A percentile compares a stretch with the other conserved stretches of the same genome.
Evolutionary conservation across 1,140 invertebrate genomes (phyloP).

Genomic region (Zophobas morio): DNA sequence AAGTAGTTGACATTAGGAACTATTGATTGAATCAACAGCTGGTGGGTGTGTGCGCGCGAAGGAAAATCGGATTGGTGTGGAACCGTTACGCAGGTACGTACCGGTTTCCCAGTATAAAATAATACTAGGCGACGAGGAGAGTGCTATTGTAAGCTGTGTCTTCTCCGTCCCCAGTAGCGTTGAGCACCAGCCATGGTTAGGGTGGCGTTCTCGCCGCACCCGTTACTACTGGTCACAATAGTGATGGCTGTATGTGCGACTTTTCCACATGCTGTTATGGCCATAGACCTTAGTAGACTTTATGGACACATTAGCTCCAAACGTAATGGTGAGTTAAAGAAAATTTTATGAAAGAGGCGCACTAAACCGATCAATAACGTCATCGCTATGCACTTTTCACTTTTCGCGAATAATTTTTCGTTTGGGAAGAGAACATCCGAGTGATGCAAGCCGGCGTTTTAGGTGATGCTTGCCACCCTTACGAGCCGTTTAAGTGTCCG

Average conservation of each 20-base stretch:
- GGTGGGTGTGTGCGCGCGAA: constrained; percentile 55
- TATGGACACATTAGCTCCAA: constrained; percentile 78
- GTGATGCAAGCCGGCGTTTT: neutral
- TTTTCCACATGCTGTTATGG: constrained; percentile 72
- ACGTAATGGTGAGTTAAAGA: constrained; percentile 73
- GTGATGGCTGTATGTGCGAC: constrained; percentile 70
- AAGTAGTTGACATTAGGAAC: constrained; percentile 19
- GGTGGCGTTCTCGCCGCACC: constrained; percentile 66
- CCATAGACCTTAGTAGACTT: constrained; percentile 78
- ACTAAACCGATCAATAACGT: constrained; percentile 60
- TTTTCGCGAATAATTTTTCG: too few relatives aligned
- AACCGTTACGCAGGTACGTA: constrained; percentile 52
- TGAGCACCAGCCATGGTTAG: constrained; percentile 64
- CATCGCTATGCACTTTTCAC: constrained; percentile 45
- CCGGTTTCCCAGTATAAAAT: constrained; percentile 52
- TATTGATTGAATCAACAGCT: constrained; percentile 61
- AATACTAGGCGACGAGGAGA: constrained; percentile 42
- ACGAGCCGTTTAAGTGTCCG: constrained; percentile 96
- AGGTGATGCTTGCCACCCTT: constrained; percentile 85
- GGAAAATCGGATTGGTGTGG: constrained; percentile 42
- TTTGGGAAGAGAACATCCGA: too few relatives aligned
- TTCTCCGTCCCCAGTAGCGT: constrained; percentile 54
- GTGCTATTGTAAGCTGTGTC: constrained; percentile 51
- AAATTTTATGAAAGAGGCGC: constrained; percentile 39
- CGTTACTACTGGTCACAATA: constrained; percentile 67